Evolutionary conservation across 2,888 invertebrate species (phyloP).

Genomic region (Odiellus spinosus): DNA sequence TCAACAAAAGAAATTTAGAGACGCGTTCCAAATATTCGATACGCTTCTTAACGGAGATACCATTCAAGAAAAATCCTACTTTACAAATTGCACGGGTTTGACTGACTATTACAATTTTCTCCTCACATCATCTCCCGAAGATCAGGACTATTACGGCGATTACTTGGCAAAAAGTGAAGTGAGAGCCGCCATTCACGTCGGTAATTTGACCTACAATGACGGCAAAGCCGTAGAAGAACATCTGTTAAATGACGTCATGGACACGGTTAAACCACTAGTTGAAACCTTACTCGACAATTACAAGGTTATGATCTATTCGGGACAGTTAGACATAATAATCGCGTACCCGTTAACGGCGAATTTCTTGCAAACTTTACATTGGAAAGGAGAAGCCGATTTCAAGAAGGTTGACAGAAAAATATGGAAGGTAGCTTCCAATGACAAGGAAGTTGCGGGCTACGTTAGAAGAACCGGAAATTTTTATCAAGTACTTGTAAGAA

Average conservation of each 20-base stretch:
- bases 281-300: constrained; percentile 28
- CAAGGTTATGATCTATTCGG: constrained; percentile 47
- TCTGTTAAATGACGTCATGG: constrained; percentile 60
- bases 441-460: constrained; percentile 52
- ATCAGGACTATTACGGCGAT: constrained; percentile 37
- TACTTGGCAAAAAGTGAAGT: constrained; percentile 47
- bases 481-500: constrained; percentile 53
- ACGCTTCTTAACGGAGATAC: constrained; percentile 51
- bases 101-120: constrained; percentile 58
- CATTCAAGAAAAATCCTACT: constrained; percentile 41
- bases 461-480: constrained; percentile 52
- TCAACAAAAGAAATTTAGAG: constrained; percentile 8
- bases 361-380: constrained; percentile 53
- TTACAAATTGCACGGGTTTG: constrained; percentile 58
- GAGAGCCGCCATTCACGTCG: constrained; percentile 65
- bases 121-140: constrained; percentile 33
- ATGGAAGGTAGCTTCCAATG: constrained; percentile 12
- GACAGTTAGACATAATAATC: constrained; percentile 79
- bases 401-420: constrained; percentile 37
- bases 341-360: constrained; percentile 70
- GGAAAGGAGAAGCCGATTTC: constrained; percentile 48
- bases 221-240: constrained; percentile 46
- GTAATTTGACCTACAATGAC: constrained; percentile 48
- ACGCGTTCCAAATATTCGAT: constrained; percentile 40
- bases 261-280: constrained; percentile 46